phyloP scores from a whole-genome alignment of 2,797 vertebrate species.

The Anguilla pacifica region DNA sequence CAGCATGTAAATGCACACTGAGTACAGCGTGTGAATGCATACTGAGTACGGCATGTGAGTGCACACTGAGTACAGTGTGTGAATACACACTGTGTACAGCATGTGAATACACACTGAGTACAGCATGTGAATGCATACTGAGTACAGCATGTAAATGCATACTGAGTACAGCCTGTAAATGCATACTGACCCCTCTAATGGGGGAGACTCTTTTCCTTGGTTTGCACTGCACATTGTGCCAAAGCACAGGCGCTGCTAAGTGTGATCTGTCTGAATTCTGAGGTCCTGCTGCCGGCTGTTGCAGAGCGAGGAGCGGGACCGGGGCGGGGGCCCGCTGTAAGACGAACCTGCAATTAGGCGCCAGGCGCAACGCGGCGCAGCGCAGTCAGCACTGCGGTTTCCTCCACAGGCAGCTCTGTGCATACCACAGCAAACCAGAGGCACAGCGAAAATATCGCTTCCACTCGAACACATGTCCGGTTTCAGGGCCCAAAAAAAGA shows the following conservation, averaged over 20 bases:
- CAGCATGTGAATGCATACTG: not conserved
- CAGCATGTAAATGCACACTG: not conserved
- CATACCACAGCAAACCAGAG: constrained; percentile 1
- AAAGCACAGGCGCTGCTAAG: not conserved
- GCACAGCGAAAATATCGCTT: not conserved
- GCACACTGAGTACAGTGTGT: not conserved
- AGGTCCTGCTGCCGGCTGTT: not conserved
- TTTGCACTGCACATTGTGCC: not conserved
- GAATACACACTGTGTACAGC: not conserved
- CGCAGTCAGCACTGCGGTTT: constrained; percentile 15
- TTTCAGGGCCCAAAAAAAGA: not conserved
- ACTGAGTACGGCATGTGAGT: not conserved
- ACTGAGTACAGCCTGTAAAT: not conserved
- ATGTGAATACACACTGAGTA: not conserved
- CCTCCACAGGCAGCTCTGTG: not conserved
- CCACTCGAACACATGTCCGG: not conserved
- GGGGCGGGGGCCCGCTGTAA: not conserved
- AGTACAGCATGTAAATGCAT: not conserved
- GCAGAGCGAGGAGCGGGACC: not conserved
- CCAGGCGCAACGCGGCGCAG: not conserved
- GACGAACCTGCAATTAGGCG: not conserved
- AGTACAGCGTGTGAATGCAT: not conserved
- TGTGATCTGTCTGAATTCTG: not conserved
- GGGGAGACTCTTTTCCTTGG: not conserved
- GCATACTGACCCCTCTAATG: not conserved